Evolutionary conservation across 2,888 invertebrate genomes (phyloP).

Genomic region (Zootermopsis nevadensis): DNA sequence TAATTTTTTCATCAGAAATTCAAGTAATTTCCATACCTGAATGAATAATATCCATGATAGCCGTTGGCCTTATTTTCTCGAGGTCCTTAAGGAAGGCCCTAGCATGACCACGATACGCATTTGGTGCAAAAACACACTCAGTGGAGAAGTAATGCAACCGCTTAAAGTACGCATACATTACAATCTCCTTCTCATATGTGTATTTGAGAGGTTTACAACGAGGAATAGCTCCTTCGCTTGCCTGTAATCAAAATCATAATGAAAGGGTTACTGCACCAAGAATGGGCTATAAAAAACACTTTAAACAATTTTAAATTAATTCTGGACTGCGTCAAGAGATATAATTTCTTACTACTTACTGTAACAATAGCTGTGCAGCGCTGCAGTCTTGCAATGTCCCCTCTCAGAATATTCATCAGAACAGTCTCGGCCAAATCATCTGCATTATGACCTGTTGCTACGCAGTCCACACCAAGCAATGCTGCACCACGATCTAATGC

Average conservation of each 20-base stretch:
- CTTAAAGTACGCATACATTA: slow-evolving; percentile 98
- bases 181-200: slow-evolving; percentile 98
- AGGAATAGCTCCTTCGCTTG: slow-evolving; percentile 84
- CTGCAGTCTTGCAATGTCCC: slow-evolving; percentile 93
- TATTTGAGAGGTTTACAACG: slow-evolving; percentile 97
- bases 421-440: slow-evolving; percentile 99
- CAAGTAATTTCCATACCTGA: slow-evolving; percentile 70
- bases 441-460: slow-evolving; percentile 97
- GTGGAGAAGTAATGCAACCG: slow-evolving; percentile 98
- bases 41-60: slow-evolving; percentile 93
- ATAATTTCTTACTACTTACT: slow-evolving; percentile 63
- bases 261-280: not conserved
- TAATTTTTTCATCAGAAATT: no score
- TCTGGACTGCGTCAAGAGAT: not conserved
- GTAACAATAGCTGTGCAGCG: slow-evolving; percentile 93
- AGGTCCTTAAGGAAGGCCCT: slow-evolving; percentile 92
- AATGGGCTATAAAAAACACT: not conserved
- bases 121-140: slow-evolving; percentile 98
- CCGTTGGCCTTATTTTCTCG: slow-evolving; percentile 90
- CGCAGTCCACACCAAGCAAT: slow-evolving; percentile 86
- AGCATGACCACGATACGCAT: slow-evolving; percentile 95
- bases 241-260: slow-evolving; percentile 66
- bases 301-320: no score
- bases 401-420: slow-evolving; percentile 96
- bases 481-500: slow-evolving; percentile 96